Evolutionary conservation across 2,113 vertebrate genomes (phyloP).

Genomic region (Channa argus): DNA sequence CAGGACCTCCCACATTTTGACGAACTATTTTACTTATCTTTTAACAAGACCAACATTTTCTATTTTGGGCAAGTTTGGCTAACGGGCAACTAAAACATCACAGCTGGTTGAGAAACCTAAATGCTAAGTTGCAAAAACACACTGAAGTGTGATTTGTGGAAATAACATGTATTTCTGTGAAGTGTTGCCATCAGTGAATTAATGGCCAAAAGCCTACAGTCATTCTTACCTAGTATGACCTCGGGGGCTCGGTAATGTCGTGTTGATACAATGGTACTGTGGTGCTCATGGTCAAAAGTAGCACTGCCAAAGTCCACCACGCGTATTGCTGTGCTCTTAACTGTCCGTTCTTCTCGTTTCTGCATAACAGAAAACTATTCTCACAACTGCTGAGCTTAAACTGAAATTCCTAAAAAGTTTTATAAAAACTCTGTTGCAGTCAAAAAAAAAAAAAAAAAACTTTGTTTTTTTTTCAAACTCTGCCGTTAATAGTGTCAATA

Average conservation of each 20-base stretch:
- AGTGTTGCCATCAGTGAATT: neutral
- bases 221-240: slow-evolving; percentile 92
- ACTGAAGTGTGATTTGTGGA: no score
- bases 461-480: no score
- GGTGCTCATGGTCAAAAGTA: slow-evolving; percentile 96
- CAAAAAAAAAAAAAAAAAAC: no score
- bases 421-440: neutral
- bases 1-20: no score
- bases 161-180: no score
- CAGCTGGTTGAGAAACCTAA: no score
- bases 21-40: no score
- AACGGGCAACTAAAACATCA: no score
- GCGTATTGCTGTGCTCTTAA: slow-evolving; percentile 91
- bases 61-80: no score
- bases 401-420: neutral
- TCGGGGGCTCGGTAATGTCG: slow-evolving; percentile 96
- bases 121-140: no score
- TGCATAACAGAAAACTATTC: slow-evolving; percentile 54
- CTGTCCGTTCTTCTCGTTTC: slow-evolving; percentile 92
- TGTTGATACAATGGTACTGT: slow-evolving; percentile 96
- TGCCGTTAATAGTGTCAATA: no score
- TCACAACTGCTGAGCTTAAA: neutral
- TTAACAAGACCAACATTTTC: no score
- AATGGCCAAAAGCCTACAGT: neutral
- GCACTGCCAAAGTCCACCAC: slow-evolving; percentile 97